Evolutionary conservation across 2,113 vertebrate genomes (phyloP).

Genomic region (Brachypodius melanocephalos): DNA sequence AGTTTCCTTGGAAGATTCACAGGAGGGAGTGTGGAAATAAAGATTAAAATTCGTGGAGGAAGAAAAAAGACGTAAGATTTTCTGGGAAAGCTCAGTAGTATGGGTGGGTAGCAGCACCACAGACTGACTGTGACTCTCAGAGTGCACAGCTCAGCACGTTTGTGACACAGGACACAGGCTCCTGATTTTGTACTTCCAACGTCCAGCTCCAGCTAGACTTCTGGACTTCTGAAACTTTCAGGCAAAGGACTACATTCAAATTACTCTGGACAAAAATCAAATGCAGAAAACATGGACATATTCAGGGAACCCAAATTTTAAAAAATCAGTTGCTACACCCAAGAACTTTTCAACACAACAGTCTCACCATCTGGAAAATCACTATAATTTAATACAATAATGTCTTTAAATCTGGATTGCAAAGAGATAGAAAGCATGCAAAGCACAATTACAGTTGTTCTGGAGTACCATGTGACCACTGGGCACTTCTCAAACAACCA

Average conservation of each 20-base stretch:
- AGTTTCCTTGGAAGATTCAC: not conserved
- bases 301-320: not conserved
- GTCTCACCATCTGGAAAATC: not conserved
- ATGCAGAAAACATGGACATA: not conserved
- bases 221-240: not conserved
- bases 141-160: not conserved
- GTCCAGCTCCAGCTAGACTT: not conserved
- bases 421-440: not conserved
- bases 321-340: not conserved
- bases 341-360: not conserved
- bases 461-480: not conserved
- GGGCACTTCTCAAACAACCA: not conserved
- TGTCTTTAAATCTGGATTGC: not conserved
- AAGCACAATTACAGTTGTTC: not conserved
- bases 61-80: not conserved
- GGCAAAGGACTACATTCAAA: not conserved
- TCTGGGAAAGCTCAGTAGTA: not conserved
- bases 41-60: not conserved
- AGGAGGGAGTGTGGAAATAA: not conserved
- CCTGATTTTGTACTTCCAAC: not conserved
- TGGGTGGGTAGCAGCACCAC: not conserved
- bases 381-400: not conserved
- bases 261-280: not conserved
- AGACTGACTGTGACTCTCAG: not conserved
- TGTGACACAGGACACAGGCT: not conserved